phyloP scores from a whole-genome alignment of 2,113 vertebrate genomes.

The Kobus ellipsiprymnus region DNA sequence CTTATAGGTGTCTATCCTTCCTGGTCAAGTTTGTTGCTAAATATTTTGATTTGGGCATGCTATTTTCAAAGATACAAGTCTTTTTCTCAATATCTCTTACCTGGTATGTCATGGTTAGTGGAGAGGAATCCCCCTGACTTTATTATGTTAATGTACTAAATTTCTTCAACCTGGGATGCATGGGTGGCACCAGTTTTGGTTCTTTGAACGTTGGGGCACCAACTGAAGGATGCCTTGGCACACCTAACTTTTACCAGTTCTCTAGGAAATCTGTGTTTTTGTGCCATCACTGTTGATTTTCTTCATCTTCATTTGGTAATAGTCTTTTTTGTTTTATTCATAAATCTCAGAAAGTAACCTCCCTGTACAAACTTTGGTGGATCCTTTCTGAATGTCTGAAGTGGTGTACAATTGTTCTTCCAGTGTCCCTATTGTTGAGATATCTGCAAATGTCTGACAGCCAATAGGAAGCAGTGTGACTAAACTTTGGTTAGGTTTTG shows the following conservation, averaged over 20 bases:
- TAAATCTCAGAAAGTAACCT: not conserved
- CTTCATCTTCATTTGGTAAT: not conserved
- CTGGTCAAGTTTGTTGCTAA: not conserved
- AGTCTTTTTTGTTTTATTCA: not conserved
- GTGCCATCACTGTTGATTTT: not conserved
- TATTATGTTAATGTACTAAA: not conserved
- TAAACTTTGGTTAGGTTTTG: not conserved
- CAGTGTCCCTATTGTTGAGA: not conserved
- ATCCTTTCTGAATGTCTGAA: not conserved
- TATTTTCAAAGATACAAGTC: not conserved
- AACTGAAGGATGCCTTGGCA: not conserved
- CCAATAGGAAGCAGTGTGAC: not conserved
- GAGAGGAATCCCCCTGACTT: not conserved
- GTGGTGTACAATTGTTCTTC: not conserved
- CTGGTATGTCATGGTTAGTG: not conserved
- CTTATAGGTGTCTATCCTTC: not conserved
- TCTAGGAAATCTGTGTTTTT: not conserved
- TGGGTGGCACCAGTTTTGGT: not conserved
- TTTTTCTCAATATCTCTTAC: not conserved
- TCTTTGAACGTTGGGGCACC: not conserved
- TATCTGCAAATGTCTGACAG: not conserved
- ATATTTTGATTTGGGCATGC: not conserved
- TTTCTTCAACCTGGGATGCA: not conserved
- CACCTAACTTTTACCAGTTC: not conserved
- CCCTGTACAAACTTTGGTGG: not conserved